Evolutionary conservation across 2,113 vertebrate genomes (phyloP).

Genomic region (Psittacara wagleri): DNA sequence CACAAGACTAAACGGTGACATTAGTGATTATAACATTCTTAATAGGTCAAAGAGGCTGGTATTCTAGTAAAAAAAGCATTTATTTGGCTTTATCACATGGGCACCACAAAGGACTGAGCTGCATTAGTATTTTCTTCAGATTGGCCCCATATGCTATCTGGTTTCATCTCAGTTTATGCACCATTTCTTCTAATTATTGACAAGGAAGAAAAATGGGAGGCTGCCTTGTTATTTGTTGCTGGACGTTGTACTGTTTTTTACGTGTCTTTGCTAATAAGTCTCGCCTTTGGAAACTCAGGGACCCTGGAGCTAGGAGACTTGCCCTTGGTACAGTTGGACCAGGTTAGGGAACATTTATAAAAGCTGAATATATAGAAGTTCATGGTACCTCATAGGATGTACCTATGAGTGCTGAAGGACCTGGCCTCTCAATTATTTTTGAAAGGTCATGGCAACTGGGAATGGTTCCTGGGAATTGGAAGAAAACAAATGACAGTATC

Average conservation of each 20-base stretch:
- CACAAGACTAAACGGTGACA: neutral
- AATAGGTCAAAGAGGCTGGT: neutral
- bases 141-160: neutral
- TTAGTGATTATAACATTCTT: neutral
- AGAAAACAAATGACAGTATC: neutral
- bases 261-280: neutral
- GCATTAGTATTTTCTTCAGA: neutral
- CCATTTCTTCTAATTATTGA: neutral
- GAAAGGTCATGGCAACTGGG: neutral
- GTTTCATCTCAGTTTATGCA: neutral
- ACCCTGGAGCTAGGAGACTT: neutral
- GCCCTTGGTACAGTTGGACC: neutral
- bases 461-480: neutral
- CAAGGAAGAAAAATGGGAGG: neutral
- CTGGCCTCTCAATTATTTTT: neutral
- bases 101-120: neutral
- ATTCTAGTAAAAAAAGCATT: neutral
- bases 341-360: neutral
- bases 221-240: neutral
- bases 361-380: neutral
- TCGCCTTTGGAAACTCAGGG: neutral
- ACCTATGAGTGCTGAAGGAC: neutral
- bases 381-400: neutral
- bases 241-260: neutral
- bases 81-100: neutral